Evolutionary conservation across 53 echinoderm and acorn worm species (phyloP).

Genomic region (Echinometra lucunter): DNA sequence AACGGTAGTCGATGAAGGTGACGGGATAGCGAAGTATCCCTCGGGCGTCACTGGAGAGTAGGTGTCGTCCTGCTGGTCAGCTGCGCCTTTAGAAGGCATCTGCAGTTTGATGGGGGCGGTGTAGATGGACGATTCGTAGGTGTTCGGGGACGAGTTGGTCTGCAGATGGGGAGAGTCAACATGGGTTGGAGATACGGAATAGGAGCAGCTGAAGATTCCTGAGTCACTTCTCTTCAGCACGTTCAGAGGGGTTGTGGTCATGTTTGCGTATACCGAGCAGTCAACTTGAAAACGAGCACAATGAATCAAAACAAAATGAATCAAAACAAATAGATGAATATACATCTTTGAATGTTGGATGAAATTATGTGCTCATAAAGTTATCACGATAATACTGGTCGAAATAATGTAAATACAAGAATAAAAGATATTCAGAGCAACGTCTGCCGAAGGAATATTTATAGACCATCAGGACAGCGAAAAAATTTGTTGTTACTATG

Average conservation of each 20-base stretch:
- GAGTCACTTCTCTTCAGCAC: not conserved
- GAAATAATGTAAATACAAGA: too few species aligned
- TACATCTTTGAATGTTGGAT: too few species aligned
- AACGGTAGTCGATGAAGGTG: not conserved
- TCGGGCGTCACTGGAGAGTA: not conserved
- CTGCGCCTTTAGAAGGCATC: not conserved
- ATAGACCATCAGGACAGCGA: too few species aligned
- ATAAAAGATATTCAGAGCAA: too few species aligned
- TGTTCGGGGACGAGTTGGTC: not conserved
- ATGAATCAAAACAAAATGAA: not conserved
- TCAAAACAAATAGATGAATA: not conserved
- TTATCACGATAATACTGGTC: too few species aligned
- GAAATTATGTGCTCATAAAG: too few species aligned
- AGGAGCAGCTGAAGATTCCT: constrained; percentile 12
- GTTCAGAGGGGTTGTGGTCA: not conserved
- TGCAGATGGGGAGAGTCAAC: not conserved
- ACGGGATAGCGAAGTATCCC: not conserved
- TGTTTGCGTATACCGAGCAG: not conserved
- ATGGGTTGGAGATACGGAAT: constrained; percentile 16
- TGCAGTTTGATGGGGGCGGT: not conserved
- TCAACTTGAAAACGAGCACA: not conserved
- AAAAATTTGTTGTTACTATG: too few species aligned
- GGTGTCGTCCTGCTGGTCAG: not conserved
- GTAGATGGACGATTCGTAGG: constrained; percentile 20
- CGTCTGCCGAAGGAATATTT: too few species aligned